Evolutionary conservation across 1,140 invertebrate genomes (phyloP).

Genomic region (Euwallacea similis): DNA sequence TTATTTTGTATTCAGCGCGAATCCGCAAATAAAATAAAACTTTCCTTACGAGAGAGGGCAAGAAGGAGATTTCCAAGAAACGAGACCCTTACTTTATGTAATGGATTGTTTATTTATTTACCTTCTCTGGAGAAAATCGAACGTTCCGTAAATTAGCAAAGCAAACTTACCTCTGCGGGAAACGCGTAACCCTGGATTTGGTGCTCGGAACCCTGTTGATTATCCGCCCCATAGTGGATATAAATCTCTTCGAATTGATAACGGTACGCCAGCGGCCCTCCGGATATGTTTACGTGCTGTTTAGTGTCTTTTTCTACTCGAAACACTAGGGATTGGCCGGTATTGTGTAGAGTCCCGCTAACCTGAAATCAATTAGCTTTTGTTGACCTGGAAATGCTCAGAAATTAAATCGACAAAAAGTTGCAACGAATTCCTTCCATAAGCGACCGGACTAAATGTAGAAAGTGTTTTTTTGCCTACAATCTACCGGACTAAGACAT

Average conservation of each 20-base stretch:
- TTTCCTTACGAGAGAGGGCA: constrained; percentile 6
- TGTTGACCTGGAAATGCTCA: too few species aligned
- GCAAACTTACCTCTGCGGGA: constrained; percentile 82
- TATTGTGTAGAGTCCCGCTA: constrained; percentile 83
- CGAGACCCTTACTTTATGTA: neutral
- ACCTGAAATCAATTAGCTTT: constrained; percentile 62
- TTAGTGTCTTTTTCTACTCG: constrained; percentile 83
- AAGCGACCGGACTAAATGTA: too few species aligned
- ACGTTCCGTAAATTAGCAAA: too few species aligned
- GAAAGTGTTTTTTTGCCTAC: too few species aligned
- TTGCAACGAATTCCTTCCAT: too few species aligned
- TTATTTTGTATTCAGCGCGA: constrained; percentile 34
- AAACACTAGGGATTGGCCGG: constrained; percentile 89
- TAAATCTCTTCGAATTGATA: constrained; percentile 95
- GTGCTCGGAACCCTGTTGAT: constrained; percentile 90
- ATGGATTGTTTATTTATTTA: constrained; percentile 4
- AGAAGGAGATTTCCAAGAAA: neutral
- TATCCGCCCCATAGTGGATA: constrained; percentile 89
- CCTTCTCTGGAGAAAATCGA: neutral
- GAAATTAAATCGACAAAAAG: too few species aligned
- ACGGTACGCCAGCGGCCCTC: constrained; percentile 90
- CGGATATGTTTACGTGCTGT: constrained; percentile 88
- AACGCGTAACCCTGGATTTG: constrained; percentile 90
- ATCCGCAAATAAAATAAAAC: constrained; percentile 30
- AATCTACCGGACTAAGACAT: too few species aligned